These are phyloP conservation scores for Cervus canadensis DNA, from an alignment of 2,113 vertebrate species.

Conservation along the genomic window DNA sequence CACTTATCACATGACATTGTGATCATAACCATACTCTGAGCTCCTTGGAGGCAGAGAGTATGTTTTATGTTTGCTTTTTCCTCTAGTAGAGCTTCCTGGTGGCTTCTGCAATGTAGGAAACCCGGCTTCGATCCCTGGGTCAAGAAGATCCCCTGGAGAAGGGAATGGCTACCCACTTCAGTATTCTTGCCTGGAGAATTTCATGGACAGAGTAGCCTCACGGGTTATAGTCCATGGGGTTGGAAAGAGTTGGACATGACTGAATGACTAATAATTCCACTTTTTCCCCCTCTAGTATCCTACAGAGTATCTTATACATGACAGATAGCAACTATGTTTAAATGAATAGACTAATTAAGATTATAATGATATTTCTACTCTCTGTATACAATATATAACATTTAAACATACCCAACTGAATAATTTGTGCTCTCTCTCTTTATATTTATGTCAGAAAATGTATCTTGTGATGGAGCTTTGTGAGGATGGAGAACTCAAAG, in stretches of 20 bases:
- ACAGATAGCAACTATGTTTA: background rate
- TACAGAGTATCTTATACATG: background rate
- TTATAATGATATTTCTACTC: background rate
- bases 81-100: background rate
- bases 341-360: background rate
- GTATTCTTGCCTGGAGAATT: background rate
- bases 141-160: background rate
- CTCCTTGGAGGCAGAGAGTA: background rate
- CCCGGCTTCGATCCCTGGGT: background rate
- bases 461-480: slow-evolving; percentile 90
- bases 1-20: background rate
- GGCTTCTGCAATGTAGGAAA: background rate
- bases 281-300: background rate
- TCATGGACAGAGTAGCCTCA: background rate
- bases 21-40: background rate
- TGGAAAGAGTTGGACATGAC: background rate
- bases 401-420: background rate
- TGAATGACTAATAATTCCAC: background rate
- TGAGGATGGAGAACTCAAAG: slow-evolving; percentile 87
- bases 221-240: background rate
- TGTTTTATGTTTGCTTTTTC: background rate
- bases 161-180: background rate
- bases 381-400: background rate
- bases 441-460: slow-evolving; percentile 80
- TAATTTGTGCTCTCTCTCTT: slow-evolving; percentile 32